Evolutionary conservation across 2,888 invertebrate genomes (phyloP).

Genomic region (Rotaria socialis): DNA sequence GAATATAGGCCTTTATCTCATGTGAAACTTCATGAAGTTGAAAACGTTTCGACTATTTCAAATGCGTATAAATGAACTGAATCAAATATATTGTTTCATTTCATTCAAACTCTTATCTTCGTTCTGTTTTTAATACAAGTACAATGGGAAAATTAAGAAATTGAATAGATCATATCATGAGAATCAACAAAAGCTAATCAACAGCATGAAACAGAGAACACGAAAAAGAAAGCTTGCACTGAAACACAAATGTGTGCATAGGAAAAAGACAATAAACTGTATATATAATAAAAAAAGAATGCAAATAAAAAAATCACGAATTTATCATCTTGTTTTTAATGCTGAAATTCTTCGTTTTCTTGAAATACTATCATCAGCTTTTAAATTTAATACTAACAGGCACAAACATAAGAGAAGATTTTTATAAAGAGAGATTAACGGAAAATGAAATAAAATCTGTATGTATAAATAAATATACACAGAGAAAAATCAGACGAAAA

Average conservation of each 20-base stretch:
- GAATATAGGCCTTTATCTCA: too few relatives aligned
- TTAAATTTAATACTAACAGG: background rate
- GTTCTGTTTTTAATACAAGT: background rate
- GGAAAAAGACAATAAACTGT: background rate
- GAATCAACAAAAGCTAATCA: background rate
- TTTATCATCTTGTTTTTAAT: background rate
- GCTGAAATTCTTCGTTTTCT: background rate
- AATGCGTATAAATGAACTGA: background rate
- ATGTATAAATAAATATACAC: background rate
- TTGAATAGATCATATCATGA: background rate
- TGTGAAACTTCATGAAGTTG: too few relatives aligned
- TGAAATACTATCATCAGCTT: background rate
- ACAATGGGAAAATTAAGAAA: background rate
- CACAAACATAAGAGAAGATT: background rate
- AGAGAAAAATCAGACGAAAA: background rate
- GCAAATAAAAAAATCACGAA: background rate
- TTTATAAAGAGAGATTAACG: background rate
- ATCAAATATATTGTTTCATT: background rate
- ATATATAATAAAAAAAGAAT: background rate
- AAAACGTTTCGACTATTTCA: background rate
- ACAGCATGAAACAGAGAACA: background rate
- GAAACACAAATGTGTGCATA: background rate
- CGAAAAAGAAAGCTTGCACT: background rate
- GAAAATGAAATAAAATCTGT: background rate
- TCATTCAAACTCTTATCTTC: background rate